These are phyloP conservation scores for Tenthredo distinguenda DNA, from an alignment of 2,888 invertebrate genomes.

Conservation along the genomic window DNA sequence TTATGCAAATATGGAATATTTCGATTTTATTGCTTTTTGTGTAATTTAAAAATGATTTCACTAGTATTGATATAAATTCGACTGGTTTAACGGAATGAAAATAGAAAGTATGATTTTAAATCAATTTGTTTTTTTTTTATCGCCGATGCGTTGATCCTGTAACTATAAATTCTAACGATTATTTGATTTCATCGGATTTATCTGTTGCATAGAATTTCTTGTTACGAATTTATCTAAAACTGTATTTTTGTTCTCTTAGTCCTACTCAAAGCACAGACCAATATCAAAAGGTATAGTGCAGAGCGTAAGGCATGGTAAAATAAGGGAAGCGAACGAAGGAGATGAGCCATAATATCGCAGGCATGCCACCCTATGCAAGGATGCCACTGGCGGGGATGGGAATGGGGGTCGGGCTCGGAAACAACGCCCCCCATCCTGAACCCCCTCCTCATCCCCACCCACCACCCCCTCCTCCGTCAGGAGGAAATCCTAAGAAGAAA, in stretches of 20 bases:
- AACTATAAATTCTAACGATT: background rate
- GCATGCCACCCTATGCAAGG: slow-evolving; percentile 88
- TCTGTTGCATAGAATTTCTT: background rate
- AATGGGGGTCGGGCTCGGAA: slow-evolving; percentile 77
- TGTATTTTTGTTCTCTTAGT: slow-evolving; percentile 31
- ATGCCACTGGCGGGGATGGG: slow-evolving; percentile 87
- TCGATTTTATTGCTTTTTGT: background rate
- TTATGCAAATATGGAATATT: background rate
- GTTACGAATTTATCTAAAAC: background rate
- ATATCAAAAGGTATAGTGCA: slow-evolving; percentile 65
- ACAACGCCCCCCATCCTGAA: slow-evolving; percentile 85
- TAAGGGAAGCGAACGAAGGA: slow-evolving; percentile 73
- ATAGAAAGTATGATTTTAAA: background rate
- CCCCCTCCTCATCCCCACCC: slow-evolving; percentile 85
- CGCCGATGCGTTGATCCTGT: background rate
- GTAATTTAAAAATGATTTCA: background rate
- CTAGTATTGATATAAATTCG: background rate
- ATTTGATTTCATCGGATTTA: background rate
- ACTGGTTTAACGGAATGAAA: background rate
- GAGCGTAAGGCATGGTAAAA: slow-evolving; percentile 75
- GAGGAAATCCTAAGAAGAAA: slow-evolving; percentile 92
- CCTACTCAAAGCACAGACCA: slow-evolving; percentile 28
- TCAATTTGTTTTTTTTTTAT: background rate
- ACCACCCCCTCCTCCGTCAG: slow-evolving; percentile 86
- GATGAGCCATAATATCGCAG: slow-evolving; percentile 91